These are phyloP conservation scores for Ganaspis sp. DNA, from an alignment of 1,140 invertebrate species.

Conservation along the genomic window DNA sequence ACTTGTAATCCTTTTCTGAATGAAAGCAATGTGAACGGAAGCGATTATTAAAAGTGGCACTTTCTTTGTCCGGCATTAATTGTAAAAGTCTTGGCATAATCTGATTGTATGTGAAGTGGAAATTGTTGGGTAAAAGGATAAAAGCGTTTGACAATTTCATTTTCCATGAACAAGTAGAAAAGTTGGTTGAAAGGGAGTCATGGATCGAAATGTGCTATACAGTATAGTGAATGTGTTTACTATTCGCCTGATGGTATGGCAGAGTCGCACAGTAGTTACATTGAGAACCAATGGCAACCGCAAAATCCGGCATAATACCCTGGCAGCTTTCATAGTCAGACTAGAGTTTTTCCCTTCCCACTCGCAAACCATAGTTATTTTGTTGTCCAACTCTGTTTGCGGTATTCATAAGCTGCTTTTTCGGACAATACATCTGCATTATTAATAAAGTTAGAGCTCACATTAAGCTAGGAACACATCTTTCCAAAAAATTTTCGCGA, in stretches of 20 bases:
- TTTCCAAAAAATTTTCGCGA: neutral
- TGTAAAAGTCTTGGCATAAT: neutral
- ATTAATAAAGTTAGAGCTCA: conserved; percentile 10
- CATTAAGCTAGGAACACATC: neutral
- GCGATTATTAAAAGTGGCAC: neutral
- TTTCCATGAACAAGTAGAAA: conserved; percentile 8
- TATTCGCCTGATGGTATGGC: neutral
- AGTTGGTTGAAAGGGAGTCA: neutral
- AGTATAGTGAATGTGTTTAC: neutral
- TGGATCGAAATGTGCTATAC: neutral
- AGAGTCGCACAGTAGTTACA: conserved; percentile 12
- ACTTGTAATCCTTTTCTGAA: neutral
- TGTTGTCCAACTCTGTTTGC: conserved; percentile 19
- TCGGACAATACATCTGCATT: conserved; percentile 17
- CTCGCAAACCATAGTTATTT: neutral
- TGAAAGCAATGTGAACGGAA: neutral
- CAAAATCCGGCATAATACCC: conserved; percentile 26
- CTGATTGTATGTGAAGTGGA: neutral
- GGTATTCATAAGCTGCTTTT: conserved; percentile 30
- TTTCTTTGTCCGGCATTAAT: neutral
- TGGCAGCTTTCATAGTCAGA: conserved; percentile 18
- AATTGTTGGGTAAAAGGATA: neutral
- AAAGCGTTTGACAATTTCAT: conserved; percentile 25
- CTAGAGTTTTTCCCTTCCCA: conserved; percentile 9
- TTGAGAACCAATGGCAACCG: conserved; percentile 17